phyloP scores from a whole-genome alignment of 2,888 invertebrate genomes.

The Leptinotarsa rubiginosa region DNA sequence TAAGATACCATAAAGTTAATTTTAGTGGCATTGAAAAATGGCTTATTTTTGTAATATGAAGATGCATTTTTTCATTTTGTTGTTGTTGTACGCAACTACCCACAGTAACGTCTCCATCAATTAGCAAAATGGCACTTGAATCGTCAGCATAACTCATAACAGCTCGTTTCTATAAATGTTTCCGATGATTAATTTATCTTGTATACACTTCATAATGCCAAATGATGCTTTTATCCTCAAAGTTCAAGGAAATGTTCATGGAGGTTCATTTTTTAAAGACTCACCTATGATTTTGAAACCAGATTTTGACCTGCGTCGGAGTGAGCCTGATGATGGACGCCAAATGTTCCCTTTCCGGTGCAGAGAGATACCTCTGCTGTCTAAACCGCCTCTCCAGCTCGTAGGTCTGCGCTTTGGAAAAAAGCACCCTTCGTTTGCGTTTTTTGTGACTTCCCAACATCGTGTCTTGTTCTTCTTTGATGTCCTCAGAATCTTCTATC shows the following conservation, averaged over 20 bases:
- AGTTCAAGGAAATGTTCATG: too few relatives aligned
- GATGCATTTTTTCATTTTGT: too few relatives aligned
- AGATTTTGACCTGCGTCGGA: conserved; percentile 98
- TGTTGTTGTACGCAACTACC: too few relatives aligned
- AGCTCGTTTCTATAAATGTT: too few relatives aligned
- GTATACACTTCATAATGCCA: background rate
- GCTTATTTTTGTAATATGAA: too few relatives aligned
- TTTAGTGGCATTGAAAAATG: too few relatives aligned
- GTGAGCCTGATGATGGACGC: conserved; percentile 95
- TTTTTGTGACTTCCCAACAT: conserved; percentile 76
- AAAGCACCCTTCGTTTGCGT: conserved; percentile 94
- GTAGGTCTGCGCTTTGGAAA: conserved; percentile 97
- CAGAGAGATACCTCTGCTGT: conserved; percentile 96
- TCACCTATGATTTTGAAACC: conserved; percentile 97
- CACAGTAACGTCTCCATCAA: too few relatives aligned
- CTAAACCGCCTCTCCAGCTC: conserved; percentile 94
- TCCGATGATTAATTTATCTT: background rate
- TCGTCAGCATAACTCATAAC: too few relatives aligned
- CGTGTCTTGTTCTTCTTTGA: conserved; percentile 64
- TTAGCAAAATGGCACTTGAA: too few relatives aligned
- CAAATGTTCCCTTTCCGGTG: conserved; percentile 96
- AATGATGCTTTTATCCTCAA: too few relatives aligned
- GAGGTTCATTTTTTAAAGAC: conserved; percentile 29
- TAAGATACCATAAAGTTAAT: too few relatives aligned
- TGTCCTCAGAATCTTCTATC: conserved; percentile 71